Base-by-base conservation (phyloP, 2,888 invertebrate species). In the Anarsia innoxiella region DNA sequence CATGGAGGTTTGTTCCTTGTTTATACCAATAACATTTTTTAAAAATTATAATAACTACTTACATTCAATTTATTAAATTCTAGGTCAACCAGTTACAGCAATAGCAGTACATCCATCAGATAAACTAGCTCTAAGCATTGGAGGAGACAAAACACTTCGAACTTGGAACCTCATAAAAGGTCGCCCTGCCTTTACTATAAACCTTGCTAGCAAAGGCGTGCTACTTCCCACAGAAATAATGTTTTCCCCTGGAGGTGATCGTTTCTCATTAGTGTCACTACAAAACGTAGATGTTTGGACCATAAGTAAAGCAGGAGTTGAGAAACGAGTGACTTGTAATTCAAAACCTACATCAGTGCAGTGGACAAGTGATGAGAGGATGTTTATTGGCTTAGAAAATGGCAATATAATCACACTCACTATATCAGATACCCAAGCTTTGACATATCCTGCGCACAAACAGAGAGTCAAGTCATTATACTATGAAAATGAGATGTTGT, bases 131-230 rank as follows among this genome's bases (percentile, higher is more conserved):
- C 75, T 98, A 5, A 93, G 96, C 8, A 87, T 96, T 25, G 95
- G 96, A 10, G 89, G 89, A 32, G 97, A 98, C 72, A 89, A 89
- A 51, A 91, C 93, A 3, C 71, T 98, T 30, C 86, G 92, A 56
- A 97, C 97, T 2, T 98, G 98, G 98, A 97, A 98, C 83, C 85
- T 98, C 44, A 87, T 97, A 1, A 96, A 95, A 70, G 97, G 97
- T 0, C 88, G 96, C 42, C 91, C 91, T 52, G 97, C 96, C 0
- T 97, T 94, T 67, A 91, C 93, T 1, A 93, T 93, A n/a, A 96
- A 96, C 69, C 80, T 97, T 19, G 89, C 90, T 44, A 91, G 87
- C 58, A 91, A 90, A 76, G 86, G 87, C 42, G 79, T 86, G 31
- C 69, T 77, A 28, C 51, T 75, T 58, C 73, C 82, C 29, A 72